Evolutionary conservation across 2,888 invertebrate genomes (phyloP).

Genomic region (Tachina lurida): DNA sequence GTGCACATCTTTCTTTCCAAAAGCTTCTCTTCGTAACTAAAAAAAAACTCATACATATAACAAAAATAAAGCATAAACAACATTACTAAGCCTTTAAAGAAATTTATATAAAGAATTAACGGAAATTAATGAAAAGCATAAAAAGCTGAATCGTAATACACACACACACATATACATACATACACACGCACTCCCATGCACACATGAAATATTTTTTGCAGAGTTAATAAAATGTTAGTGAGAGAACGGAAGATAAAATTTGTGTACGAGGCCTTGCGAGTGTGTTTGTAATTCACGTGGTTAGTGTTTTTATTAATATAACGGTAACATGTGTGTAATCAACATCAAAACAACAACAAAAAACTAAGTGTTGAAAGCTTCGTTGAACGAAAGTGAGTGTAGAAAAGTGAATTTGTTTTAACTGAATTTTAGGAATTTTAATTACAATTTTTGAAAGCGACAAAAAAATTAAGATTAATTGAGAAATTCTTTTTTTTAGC

Average conservation of each 20-base stretch:
- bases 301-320: constrained; percentile 23
- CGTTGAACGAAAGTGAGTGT: not conserved
- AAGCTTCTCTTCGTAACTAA: not conserved
- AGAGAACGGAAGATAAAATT: constrained; percentile 1
- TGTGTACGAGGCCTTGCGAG: not conserved
- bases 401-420: not conserved
- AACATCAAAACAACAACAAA: constrained; percentile 38
- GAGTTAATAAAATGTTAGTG: constrained; percentile 4
- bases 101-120: constrained; percentile 47
- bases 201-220: not conserved
- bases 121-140: constrained; percentile 50
- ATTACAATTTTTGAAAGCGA: not conserved
- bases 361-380: not conserved
- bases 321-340: constrained; percentile 54
- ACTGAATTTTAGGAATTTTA: not conserved
- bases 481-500: too few species aligned
- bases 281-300: constrained; percentile 46
- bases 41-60: constrained; percentile 2
- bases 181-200: not conserved
- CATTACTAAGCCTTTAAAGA: constrained; percentile 19
- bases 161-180: not conserved
- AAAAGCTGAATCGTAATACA: not conserved
- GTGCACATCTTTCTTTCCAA: constrained; percentile 48
- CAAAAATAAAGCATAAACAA: constrained; percentile 25
- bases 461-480: too few species aligned